Evolutionary conservation across 2,888 invertebrate genomes (phyloP), one percentile per base, ranked within the genome.

Genomic region (Lypha dubia): DNA sequence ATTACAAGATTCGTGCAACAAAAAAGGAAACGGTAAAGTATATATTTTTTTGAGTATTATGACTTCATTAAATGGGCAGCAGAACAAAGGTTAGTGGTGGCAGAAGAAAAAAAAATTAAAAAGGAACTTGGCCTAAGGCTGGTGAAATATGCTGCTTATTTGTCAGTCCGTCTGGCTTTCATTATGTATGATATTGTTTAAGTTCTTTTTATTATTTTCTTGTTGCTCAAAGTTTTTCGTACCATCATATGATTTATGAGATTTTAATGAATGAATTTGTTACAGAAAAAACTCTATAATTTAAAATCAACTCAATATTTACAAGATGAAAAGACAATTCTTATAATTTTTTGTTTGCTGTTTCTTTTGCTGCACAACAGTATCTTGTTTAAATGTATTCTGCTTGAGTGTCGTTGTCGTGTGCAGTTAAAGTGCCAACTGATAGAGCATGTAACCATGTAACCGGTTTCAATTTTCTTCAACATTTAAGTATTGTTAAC

Each of bases 191-290:
- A 67, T 76, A 49, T 76, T 79, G 53, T 56, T 44, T 63, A 3
- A 65, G 63, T 46, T 20, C 22, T 44, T 51, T 32, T 35, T 11
- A 7, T 35, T 11, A 9, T 44, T 41, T 41, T 58, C 22, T 67
- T 32, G 15, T 3, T 38, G 20, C 35, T 49, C 41, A 32, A 46
- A 20, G 32, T 62, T 17, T 65, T 65, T 32, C n/a, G 28, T 46
- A 73, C 60, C 53, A 53, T 73, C 51, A 67, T 62, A 83, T 83
- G 84, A 84, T 84, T 84, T 84, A 84, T 84, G 80, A 68, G 73
- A 77, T 81, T 84, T 84, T 84, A 84, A 84, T 84, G 84, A 84
- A 84, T 81, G 84, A 84, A 84, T 77, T 77, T 81, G 60, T 51
- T 77, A 17, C 11, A 67, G 2, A 53, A 70, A 70, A 73, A 73